Base-by-base conservation (phyloP, 2,888 invertebrate species). In the Rhimphoctona megacephalus region DNA sequence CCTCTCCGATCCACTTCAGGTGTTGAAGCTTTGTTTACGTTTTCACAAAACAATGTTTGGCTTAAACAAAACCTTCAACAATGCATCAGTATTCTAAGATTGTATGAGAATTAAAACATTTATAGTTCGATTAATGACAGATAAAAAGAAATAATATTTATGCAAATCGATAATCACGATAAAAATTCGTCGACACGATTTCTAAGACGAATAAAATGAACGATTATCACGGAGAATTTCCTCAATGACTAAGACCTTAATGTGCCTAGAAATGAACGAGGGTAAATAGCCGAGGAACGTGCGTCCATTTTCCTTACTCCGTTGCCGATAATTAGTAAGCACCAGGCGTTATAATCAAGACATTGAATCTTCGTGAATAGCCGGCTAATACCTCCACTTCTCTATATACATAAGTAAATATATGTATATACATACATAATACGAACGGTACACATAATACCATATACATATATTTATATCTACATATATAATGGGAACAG, bases 351-450 rank as follows among this genome's bases (percentile, higher is more conserved):
- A 83, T 86, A 86, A 83, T 83, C 77, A 83, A 83, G 86, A 83
- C 83, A 86, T 86, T 86, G 81, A 85, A 82, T 85, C 85, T 66
- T 73, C 81, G 77, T 83, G 86, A 87, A 87, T 86, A 86, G 86
- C 83, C 54, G 73, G 83, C 78, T 85, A 80, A 86, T 86, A 81
- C 83, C 83, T 77, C 61, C 57, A 78, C 69, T 73, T 80, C 74
- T 81, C 67, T 73, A 43, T 80, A 22, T 66, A 61, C 9, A 73
- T 25, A 39, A 61, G 39, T 66, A 36, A 49, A 43, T 66, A 22
- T 17, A 61, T 61, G 43, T 61, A 57, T n/a, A 25, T 69, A 46
- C 52, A 69, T 66, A 25, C 39, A 39, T n/a, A 14, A n/a, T 54
- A 46, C 39, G 14, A 57, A 14, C 25, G 11, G 3, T n/a, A 25